Conservation (phyloP, 30 jellyfish, hydroid and myxozoan species). For the Aurelia coerulea region DNA sequence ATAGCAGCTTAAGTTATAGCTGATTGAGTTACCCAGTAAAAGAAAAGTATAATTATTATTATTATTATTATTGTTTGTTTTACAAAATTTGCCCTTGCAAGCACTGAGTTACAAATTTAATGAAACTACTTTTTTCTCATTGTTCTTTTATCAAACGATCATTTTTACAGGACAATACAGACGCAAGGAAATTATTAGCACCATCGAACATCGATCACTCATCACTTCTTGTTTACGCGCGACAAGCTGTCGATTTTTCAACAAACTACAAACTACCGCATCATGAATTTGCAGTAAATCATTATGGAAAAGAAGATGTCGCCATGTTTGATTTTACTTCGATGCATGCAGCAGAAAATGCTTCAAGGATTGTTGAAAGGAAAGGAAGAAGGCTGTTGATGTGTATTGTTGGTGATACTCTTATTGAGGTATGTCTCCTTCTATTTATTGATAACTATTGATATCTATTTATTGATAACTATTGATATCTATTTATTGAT, state of each 20-base stretch:
- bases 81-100: too few species aligned
- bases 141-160: not conserved
- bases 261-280: constrained; percentile 94
- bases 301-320: constrained; percentile 93
- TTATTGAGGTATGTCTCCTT: constrained; percentile 71
- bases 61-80: too few species aligned
- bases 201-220: constrained; percentile 75
- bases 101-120: too few species aligned
- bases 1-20: too few species aligned
- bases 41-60: too few species aligned
- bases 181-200: constrained; percentile 75
- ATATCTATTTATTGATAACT: too few species aligned
- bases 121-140: too few species aligned
- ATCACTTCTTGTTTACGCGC: constrained; percentile 67
- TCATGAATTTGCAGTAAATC: constrained; percentile 92
- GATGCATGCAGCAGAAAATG: constrained; percentile 90
- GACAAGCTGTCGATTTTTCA: constrained; percentile 96
- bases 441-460: not conserved
- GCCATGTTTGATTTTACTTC: constrained; percentile 99
- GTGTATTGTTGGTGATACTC: constrained; percentile 94
- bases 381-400: constrained; percentile 80
- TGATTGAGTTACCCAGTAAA: too few species aligned
- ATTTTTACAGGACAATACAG: constrained; percentile 69
- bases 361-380: constrained; percentile 92
- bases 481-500: not conserved